A percentile compares a stretch with the other conserved stretches of the same genome.
phyloP scores from a whole-genome alignment of 2,888 invertebrate genomes.

The Papilio protenor region DNA sequence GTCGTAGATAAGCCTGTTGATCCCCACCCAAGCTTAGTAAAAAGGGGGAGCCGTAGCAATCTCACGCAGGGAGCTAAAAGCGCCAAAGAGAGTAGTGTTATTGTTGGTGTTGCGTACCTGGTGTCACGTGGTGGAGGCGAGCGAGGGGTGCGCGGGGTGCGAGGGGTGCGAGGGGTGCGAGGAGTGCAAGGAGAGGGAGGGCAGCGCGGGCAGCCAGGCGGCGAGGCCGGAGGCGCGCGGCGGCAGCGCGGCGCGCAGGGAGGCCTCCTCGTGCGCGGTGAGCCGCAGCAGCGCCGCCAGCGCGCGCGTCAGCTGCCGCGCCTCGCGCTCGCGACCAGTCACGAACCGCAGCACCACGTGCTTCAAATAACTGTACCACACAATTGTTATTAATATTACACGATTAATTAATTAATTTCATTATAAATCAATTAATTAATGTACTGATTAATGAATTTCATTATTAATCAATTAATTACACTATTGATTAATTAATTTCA shows the following conservation, averaged over 20 bases:
- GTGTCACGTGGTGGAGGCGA: no score
- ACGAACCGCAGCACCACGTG: slow-evolving; percentile 97
- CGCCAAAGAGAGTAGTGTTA: no score
- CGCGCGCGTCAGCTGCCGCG: slow-evolving; percentile 94
- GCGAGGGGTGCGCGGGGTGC: background rate
- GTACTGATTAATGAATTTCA: no score
- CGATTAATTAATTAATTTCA: no score
- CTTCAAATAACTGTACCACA: slow-evolving; percentile 87
- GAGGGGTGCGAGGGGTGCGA: background rate
- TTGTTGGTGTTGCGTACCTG: no score
- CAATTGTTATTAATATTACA: slow-evolving; percentile 60
- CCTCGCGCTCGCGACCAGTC: slow-evolving; percentile 94
- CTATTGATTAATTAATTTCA: background rate
- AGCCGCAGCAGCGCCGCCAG: slow-evolving; percentile 93
- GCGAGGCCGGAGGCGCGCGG: slow-evolving; percentile 65
- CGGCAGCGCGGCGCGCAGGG: slow-evolving; percentile 90
- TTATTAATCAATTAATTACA: no score
- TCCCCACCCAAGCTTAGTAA: no score
- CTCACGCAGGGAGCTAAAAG: no score
- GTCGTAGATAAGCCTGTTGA: no score
- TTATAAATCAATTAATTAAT: no score
- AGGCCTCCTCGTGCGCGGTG: slow-evolving; percentile 93
- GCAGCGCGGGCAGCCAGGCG: slow-evolving; percentile 68
- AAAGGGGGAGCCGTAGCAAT: no score
- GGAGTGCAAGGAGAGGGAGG: background rate